Conservation (phyloP, 1,140 invertebrate species). For the Aphelenchoides fujianensis region DNA sequence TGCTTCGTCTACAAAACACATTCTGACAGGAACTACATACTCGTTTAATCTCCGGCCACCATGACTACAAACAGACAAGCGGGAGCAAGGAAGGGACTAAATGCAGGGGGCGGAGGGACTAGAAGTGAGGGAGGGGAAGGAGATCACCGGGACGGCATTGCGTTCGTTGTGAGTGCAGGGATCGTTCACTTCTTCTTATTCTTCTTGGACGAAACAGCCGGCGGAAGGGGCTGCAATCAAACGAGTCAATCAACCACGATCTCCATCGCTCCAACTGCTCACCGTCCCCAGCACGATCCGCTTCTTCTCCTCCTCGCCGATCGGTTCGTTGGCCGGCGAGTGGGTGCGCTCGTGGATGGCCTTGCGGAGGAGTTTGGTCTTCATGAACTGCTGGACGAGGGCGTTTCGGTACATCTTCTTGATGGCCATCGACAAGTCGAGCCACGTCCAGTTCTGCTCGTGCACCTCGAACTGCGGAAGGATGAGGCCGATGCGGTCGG, state of each 20-base stretch:
- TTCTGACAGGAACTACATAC: too few relatives aligned
- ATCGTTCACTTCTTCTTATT: too few relatives aligned
- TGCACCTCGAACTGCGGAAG: conserved; percentile 95
- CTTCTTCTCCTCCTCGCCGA: conserved; percentile 62
- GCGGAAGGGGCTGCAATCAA: not conserved
- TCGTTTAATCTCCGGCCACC: too few relatives aligned
- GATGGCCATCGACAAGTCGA: conserved; percentile 90
- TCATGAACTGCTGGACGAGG: conserved; percentile 63
- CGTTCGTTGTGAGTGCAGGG: too few relatives aligned
- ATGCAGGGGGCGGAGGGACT: too few relatives aligned
- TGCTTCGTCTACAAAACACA: too few relatives aligned
- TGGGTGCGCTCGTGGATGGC: conserved; percentile 13
- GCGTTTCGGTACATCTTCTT: conserved; percentile 87
- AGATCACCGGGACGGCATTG: too few relatives aligned
- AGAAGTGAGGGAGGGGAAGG: too few relatives aligned
- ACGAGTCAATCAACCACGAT: not conserved
- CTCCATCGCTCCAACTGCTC: not conserved
- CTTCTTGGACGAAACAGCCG: not conserved
- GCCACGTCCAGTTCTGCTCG: conserved; percentile 98
- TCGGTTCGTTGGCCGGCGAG: conserved; percentile 32
- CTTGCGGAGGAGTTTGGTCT: conserved; percentile 57
- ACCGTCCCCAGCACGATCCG: conserved; percentile 56
- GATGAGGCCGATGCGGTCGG: conserved; percentile 87
- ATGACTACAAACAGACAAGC: too few relatives aligned
- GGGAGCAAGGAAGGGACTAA: too few relatives aligned